Percentiles rank a stretch among this genome's conserved stretches.
Evolutionary conservation across 30 jellyfish, hydroid and myxozoan genomes (phyloP).

Genomic region (Pelagia noctiluca): DNA sequence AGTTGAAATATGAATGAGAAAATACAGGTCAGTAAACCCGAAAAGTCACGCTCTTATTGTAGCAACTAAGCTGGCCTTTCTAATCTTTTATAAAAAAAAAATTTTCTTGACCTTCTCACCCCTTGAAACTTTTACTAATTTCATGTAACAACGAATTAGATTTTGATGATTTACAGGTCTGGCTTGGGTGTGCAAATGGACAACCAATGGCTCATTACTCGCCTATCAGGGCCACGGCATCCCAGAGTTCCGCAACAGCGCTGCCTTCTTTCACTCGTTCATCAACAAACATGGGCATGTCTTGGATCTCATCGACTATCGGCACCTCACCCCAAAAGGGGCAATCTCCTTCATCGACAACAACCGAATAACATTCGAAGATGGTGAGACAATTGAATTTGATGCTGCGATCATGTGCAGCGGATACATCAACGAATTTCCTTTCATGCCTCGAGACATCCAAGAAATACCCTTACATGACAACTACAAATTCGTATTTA

Average conservation of each 20-base stretch:
- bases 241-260: constrained; percentile 84
- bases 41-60: no score
- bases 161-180: constrained; percentile 84
- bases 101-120: no score
- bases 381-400: constrained; percentile 62
- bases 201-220: constrained; percentile 86
- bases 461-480: constrained; percentile 32
- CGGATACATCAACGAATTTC: constrained; percentile 79
- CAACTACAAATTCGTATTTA: constrained; percentile 76
- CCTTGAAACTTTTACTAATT: no score
- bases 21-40: no score
- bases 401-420: constrained; percentile 87
- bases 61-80: no score
- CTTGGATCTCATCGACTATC: constrained; percentile 77
- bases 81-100: no score
- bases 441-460: constrained; percentile 57
- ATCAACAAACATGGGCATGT: constrained; percentile 94
- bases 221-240: constrained; percentile 98
- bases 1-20: no score
- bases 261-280: constrained; percentile 77
- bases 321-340: constrained; percentile 84
- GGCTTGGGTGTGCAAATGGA: constrained; percentile 95
- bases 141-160: no score
- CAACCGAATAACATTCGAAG: constrained; percentile 56
- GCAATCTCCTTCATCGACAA: constrained; percentile 66